Conservation (phyloP, 2,888 invertebrate species). For the Ceriagrion tenellum region DNA sequence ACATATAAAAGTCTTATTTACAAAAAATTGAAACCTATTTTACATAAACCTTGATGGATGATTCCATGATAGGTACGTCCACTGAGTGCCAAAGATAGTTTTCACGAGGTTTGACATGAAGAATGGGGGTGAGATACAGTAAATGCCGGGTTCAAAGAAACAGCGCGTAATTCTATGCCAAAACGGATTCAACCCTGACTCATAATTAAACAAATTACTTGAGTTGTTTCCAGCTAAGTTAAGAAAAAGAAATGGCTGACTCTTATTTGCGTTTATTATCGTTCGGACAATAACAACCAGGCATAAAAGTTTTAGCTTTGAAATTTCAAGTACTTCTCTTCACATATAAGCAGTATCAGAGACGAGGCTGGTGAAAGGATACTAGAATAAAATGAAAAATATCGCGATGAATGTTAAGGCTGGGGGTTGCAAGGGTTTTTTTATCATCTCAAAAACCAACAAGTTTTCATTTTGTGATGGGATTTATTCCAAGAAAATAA, state of each 20-base stretch:
- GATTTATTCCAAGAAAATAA: not conserved
- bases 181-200: too few species aligned
- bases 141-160: not conserved
- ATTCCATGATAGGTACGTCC: slow-evolving; percentile 26
- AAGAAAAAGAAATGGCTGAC: too few species aligned
- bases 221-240: too few species aligned
- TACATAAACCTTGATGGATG: slow-evolving; percentile 58
- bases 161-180: not conserved
- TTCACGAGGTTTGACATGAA: not conserved
- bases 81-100: slow-evolving; percentile 22
- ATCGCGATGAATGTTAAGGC: not conserved
- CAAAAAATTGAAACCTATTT: slow-evolving; percentile 65
- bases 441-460: not conserved
- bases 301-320: too few species aligned
- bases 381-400: not conserved
- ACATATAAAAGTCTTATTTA: slow-evolving; percentile 68
- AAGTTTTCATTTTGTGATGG: not conserved
- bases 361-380: not conserved
- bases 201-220: too few species aligned
- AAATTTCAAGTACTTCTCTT: not conserved
- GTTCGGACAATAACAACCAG: too few species aligned
- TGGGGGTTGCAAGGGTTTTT: not conserved
- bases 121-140: not conserved
- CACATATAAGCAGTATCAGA: not conserved
- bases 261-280: too few species aligned